These are phyloP conservation scores for Dinothrombium tinctorium DNA, from an alignment of 1,140 invertebrate genomes.

Conservation along the genomic window DNA sequence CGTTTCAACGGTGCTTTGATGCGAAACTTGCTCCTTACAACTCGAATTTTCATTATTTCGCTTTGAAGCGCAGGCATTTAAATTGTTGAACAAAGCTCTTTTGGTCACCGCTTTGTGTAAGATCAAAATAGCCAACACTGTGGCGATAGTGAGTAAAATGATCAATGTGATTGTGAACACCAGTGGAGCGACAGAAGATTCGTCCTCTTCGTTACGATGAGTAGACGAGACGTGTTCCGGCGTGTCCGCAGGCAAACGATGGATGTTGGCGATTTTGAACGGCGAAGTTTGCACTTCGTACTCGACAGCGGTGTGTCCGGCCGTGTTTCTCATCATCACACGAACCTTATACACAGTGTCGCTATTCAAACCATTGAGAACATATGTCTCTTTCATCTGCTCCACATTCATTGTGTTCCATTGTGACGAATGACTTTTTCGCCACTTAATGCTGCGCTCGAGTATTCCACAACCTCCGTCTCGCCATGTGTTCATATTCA, in stretches of 20 bases:
- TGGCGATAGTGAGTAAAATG: no score
- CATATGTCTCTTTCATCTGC: not conserved
- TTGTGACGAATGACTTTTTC: constrained; percentile 23
- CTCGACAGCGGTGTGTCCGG: not conserved
- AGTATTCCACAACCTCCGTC: constrained; percentile 85
- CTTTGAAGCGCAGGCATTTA: no score
- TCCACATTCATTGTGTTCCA: constrained; percentile 1
- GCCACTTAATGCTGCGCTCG: not conserved
- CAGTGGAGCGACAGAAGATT: not conserved
- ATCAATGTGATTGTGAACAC: not conserved
- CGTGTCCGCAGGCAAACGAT: not conserved
- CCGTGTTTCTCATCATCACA: not conserved
- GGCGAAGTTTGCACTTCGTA: constrained; percentile 2
- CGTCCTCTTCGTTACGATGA: not conserved
- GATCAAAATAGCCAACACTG: no score
- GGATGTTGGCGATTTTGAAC: not conserved
- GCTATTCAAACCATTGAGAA: not conserved
- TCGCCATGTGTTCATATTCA: constrained; percentile 73
- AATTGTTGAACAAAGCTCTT: no score
- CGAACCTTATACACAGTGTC: not conserved
- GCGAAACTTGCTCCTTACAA: no score
- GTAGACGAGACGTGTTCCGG: not conserved
- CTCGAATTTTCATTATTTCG: no score
- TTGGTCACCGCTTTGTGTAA: no score
- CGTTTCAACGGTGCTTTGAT: no score